Base-by-base conservation (phyloP, 2,113 vertebrate genomes). In the Neodon shergylaensis region DNA sequence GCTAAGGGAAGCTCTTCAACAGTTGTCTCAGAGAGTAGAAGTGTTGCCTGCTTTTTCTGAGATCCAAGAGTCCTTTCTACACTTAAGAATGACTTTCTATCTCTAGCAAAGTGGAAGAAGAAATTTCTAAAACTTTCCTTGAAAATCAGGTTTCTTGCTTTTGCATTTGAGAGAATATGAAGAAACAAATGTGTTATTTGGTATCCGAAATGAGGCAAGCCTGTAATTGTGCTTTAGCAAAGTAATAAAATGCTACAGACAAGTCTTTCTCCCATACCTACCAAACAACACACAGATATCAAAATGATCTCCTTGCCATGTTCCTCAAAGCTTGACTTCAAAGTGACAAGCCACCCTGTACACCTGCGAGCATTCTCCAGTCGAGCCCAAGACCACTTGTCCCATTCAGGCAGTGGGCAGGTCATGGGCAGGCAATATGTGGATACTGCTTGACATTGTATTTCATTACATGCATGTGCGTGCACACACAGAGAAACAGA, bases 61-160 rank as follows among this genome's bases (percentile, higher is more conserved):
- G 47, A 86, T 24, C 26, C 82, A 79, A 79, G 21, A 65, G 7
- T 66, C 6, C 47, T 39, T 76, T 58, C 36, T 4, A 14, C 81
- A 0, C 7, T 31, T 47, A 85, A 96, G 33, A 89, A 4, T 58
- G 52, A 26, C 39, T 89, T 94, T 92, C n/a, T 70, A 28, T 54
- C 49, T 79, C 73, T 47, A 89, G 91, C 78, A 84, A 84, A 95
- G 39, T 1, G 61, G 84, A 6, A 24, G 2, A 4, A 42, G 47
- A 8, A 87, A 87, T 33, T 87, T 91, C 39, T 73, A 6, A 79
- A 79, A 65, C 84, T 76, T 96, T 5, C 6, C n/a, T 66, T 94
- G 92, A 78, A 95, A 88, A 87, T 89, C 14, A 33, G 6, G 11
- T 31, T 73, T 93, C 61, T 68, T 90, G 42, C 3, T 91, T 88